Evolutionary conservation across 2,888 invertebrate genomes (phyloP).

Genomic region (Leucophora obtusa): DNA sequence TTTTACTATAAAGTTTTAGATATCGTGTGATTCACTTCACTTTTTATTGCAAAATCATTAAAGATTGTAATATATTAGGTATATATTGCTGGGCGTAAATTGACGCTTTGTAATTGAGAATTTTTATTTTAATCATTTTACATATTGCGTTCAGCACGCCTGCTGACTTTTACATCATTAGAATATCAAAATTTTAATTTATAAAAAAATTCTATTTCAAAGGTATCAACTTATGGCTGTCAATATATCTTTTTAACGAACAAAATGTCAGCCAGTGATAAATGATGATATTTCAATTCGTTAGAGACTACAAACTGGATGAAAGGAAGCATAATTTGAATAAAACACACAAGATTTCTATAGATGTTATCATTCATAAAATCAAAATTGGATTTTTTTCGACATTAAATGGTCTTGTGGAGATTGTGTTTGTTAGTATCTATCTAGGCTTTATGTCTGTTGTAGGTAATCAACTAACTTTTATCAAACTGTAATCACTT

Average conservation of each 20-base stretch:
- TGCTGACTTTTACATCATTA: too few species aligned
- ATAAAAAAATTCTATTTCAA: too few species aligned
- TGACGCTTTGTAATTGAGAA: too few species aligned
- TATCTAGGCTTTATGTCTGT: neutral
- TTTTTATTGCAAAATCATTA: too few species aligned
- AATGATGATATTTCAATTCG: constrained; percentile 52
- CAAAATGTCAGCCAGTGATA: constrained; percentile 43
- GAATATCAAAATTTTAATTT: too few species aligned
- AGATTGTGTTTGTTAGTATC: neutral
- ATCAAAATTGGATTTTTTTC: constrained; percentile 36
- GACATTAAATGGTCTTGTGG: constrained; percentile 16
- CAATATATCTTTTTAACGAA: too few species aligned
- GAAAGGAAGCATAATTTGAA: constrained; percentile 13
- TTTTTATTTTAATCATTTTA: too few species aligned
- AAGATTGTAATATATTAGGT: too few species aligned
- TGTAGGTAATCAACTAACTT: constrained; percentile 36
- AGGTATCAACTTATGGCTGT: neutral
- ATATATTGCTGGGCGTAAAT: too few species aligned
- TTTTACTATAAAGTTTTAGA: too few species aligned
- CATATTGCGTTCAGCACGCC: too few species aligned
- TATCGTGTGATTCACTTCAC: too few species aligned
- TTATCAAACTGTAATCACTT: constrained; percentile 37
- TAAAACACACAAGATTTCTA: constrained; percentile 10
- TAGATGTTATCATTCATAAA: constrained; percentile 16
- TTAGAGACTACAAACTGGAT: constrained; percentile 5